phyloP scores from a whole-genome alignment of 2,888 invertebrate genomes.

The Caenorhabditis virilis region DNA sequence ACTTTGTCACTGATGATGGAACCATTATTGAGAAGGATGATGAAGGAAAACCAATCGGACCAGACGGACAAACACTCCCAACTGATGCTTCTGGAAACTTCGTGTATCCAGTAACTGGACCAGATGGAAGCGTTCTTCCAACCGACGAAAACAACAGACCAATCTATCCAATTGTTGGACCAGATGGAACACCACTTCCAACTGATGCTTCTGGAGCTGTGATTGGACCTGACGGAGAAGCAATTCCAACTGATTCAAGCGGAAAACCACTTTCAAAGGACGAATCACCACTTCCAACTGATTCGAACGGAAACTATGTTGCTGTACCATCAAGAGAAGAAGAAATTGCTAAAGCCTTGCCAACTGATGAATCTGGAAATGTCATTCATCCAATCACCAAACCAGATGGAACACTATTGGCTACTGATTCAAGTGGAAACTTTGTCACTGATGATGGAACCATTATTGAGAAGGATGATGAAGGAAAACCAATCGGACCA shows the following conservation, averaged over 20 bases:
- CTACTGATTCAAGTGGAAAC: conserved; percentile 14
- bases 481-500: conserved; percentile 10
- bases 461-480: conserved; percentile 6
- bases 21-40: conserved; percentile 6
- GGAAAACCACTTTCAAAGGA: conserved; percentile 5
- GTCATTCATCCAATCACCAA: conserved; percentile 23
- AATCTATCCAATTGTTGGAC: conserved; percentile 31
- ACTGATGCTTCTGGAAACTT: conserved; percentile 2
- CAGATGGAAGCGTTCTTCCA: conserved; percentile 26
- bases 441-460: conserved; percentile 3
- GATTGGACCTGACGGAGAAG: not conserved
- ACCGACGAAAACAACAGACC: conserved; percentile 11
- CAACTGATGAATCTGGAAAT: conserved; percentile 23
- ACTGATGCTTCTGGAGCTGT: conserved; percentile 14
- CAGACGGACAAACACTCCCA: conserved; percentile 4
- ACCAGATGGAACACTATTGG: conserved; percentile 11
- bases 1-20: conserved; percentile 9
- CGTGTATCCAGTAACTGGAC: conserved; percentile 13
- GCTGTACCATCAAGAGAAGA: not conserved
- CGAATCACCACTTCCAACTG: conserved; percentile 5
- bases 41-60: conserved; percentile 5
- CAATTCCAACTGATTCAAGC: conserved; percentile 4
- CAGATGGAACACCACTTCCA: conserved; percentile 17
- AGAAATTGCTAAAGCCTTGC: not conserved
- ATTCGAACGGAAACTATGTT: conserved; percentile 6